Conservation (phyloP, 2,113 vertebrate species). For the Spermophilus dauricus region DNA sequence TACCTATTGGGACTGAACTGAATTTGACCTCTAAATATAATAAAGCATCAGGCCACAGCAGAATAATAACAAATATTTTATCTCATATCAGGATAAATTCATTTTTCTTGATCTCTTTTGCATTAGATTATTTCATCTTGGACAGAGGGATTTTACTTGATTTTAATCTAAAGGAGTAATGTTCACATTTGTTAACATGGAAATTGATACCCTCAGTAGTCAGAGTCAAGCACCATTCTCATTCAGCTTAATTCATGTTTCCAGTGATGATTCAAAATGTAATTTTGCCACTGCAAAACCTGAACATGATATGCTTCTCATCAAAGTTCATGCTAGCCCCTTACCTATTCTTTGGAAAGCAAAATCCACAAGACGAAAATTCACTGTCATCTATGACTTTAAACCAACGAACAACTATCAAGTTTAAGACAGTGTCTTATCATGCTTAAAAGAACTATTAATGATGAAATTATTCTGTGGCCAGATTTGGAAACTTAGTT, state of each 20-base stretch:
- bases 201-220: neutral
- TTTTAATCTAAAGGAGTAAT: slow-evolving; percentile 28
- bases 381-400: neutral
- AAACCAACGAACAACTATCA: neutral
- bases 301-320: neutral
- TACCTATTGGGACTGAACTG: neutral
- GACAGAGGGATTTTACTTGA: neutral
- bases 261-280: neutral
- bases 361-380: neutral
- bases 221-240: neutral
- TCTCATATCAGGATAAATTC: slow-evolving; percentile 4
- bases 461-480: neutral
- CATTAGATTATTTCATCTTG: neutral
- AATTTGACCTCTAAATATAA: neutral
- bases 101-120: slow-evolving; percentile 2
- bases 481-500: neutral
- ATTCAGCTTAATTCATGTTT: slow-evolving; percentile 10
- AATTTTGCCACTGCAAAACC: neutral
- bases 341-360: neutral
- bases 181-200: slow-evolving; percentile 1
- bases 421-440: neutral
- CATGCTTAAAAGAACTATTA: neutral
- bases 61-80: slow-evolving; percentile 30
- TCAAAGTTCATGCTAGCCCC: neutral
- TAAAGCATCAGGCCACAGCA: neutral